These are phyloP conservation scores for Channa argus DNA, from an alignment of 2,113 vertebrate genomes.

Conservation along the genomic window DNA sequence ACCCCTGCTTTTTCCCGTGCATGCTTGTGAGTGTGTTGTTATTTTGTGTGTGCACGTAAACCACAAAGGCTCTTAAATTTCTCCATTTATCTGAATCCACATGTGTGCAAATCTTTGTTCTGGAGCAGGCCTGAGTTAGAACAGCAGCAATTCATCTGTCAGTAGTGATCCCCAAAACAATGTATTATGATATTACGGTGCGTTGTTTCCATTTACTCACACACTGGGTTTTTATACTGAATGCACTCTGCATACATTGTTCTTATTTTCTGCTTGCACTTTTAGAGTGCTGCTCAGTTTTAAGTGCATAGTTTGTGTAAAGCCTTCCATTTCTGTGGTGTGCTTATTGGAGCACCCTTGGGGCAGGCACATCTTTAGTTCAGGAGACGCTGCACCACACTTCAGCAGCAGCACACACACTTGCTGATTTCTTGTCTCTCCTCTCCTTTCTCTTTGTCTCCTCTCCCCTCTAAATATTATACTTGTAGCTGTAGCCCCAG, in stretches of 20 bases:
- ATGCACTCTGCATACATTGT: conserved; percentile 50
- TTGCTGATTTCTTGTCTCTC: conserved; percentile 50
- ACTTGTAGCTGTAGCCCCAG: conserved; percentile 54
- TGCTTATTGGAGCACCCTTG: conserved; percentile 56
- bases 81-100: conserved; percentile 42
- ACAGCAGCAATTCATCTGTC: conserved; percentile 55
- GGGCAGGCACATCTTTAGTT: conserved; percentile 46
- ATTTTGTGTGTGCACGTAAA: conserved; percentile 18
- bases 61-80: conserved; percentile 15
- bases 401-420: conserved; percentile 39
- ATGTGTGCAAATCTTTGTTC: conserved; percentile 32
- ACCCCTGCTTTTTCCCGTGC: conserved; percentile 46
- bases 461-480: conserved; percentile 57
- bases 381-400: conserved; percentile 39
- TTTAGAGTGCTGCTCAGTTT: conserved; percentile 46
- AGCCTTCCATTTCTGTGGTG: conserved; percentile 53
- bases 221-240: conserved; percentile 32
- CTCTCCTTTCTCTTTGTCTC: neutral
- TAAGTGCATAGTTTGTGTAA: conserved; percentile 42
- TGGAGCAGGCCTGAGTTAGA: conserved; percentile 25
- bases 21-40: conserved; percentile 23
- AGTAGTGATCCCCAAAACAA: conserved; percentile 62
- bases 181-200: conserved; percentile 50
- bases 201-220: conserved; percentile 46
- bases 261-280: conserved; percentile 44